Conservation (phyloP, 92 coral and sea anemone species). For the Parazoanthus darwini region DNA sequence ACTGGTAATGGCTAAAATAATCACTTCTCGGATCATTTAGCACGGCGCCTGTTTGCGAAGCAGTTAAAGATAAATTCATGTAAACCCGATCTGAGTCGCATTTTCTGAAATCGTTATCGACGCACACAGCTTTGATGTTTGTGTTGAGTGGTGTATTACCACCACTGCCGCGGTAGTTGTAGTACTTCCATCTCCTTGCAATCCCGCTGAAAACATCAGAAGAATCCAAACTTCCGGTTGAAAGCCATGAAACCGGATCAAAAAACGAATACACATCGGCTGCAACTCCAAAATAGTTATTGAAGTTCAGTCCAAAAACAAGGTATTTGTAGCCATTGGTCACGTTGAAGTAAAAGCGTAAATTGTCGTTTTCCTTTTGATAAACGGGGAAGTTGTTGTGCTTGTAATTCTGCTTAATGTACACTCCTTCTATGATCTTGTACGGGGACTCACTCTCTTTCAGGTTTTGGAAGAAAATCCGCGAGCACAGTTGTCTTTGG, state of each 20-base stretch:
- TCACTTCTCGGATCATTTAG: constrained; percentile 54
- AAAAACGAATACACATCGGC: constrained; percentile 30
- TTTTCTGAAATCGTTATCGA: constrained; percentile 69
- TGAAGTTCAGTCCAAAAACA: constrained; percentile 43
- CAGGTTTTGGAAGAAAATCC: constrained; percentile 70
- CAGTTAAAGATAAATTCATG: constrained; percentile 50
- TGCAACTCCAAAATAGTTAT: constrained; percentile 57
- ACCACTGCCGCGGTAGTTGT: constrained; percentile 32
- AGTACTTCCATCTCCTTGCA: constrained; percentile 52
- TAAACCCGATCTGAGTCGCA: constrained; percentile 79
- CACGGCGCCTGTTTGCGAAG: constrained; percentile 26
- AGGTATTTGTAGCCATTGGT: constrained; percentile 25
- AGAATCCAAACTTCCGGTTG: constrained; percentile 49
- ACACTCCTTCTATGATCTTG: constrained; percentile 73
- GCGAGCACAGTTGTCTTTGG: constrained; percentile 52
- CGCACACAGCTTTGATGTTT: constrained; percentile 71
- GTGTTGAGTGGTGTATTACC: background rate
- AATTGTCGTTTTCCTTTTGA: constrained; percentile 50
- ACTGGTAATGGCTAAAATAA: constrained; percentile 48
- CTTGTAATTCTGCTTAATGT: constrained; percentile 47
- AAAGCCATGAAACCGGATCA: constrained; percentile 55
- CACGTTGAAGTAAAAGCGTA: constrained; percentile 44
- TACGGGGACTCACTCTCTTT: constrained; percentile 58
- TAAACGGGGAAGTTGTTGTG: constrained; percentile 73
- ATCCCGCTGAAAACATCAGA: constrained; percentile 65